Evolutionary conservation across 2,797 vertebrate genomes (phyloP).

Genomic region (Enteromius fasciolatus): DNA sequence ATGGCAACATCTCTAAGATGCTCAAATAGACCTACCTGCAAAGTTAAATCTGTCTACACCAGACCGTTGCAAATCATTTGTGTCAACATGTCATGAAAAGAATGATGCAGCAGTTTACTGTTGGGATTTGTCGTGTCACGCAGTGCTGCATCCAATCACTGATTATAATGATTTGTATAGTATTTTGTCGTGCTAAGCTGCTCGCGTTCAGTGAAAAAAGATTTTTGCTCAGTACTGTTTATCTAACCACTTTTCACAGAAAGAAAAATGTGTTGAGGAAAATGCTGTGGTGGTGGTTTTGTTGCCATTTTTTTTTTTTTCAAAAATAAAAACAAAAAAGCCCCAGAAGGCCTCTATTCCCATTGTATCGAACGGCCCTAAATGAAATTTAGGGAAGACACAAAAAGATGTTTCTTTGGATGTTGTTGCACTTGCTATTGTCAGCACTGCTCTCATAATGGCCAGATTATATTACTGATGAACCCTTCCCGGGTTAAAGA

Average conservation of each 20-base stretch:
- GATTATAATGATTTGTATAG: too few species aligned
- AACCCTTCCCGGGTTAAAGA: constrained; percentile 8
- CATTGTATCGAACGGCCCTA: background rate
- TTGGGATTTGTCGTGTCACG: too few species aligned
- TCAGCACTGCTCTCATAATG: constrained; percentile 13
- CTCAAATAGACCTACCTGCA: too few species aligned
- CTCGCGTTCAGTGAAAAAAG: too few species aligned
- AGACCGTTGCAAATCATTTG: too few species aligned
- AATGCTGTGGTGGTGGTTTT: background rate
- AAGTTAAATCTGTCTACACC: too few species aligned
- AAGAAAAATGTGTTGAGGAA: background rate
- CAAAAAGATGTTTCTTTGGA: background rate
- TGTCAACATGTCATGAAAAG: too few species aligned
- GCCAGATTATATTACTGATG: constrained; percentile 59
- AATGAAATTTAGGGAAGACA: background rate
- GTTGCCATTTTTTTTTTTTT: background rate
- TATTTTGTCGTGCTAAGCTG: too few species aligned
- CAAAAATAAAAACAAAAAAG: background rate
- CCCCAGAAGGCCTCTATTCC: background rate
- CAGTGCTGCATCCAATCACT: too few species aligned
- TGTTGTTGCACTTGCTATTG: constrained; percentile 4
- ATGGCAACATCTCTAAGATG: too few species aligned
- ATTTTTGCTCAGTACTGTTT: background rate
- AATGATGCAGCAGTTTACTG: too few species aligned
- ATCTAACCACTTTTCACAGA: background rate